Evolutionary conservation across 2,888 invertebrate genomes (phyloP).

Genomic region (Ganaspis brasiliensis): DNA sequence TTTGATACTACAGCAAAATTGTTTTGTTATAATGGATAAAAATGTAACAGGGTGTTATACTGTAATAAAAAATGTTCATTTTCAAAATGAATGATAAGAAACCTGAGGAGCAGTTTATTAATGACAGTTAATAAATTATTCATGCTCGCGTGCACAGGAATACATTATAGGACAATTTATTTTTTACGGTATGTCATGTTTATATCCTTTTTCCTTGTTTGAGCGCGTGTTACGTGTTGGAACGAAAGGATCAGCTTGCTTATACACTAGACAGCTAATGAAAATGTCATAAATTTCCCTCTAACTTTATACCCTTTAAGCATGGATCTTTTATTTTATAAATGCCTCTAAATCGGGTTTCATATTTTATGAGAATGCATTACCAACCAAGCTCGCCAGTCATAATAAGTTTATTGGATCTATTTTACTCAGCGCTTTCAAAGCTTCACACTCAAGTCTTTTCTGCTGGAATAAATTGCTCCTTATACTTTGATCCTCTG

Average conservation of each 20-base stretch:
- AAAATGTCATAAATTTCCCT: slow-evolving; percentile 16
- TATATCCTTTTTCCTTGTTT: background rate
- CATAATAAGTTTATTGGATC: slow-evolving; percentile 18
- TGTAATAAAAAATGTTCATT: background rate
- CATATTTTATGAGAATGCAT: slow-evolving; percentile 21
- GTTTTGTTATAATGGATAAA: too few relatives aligned
- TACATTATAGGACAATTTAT: slow-evolving; percentile 1
- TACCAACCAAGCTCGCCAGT: background rate
- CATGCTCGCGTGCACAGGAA: background rate
- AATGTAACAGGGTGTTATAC: too few relatives aligned
- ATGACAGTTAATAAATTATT: slow-evolving; percentile 11
- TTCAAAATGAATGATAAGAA: background rate
- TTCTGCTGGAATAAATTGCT: background rate
- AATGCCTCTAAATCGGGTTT: background rate
- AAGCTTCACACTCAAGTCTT: slow-evolving; percentile 13
- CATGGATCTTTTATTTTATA: slow-evolving; percentile 16
- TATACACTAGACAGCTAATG: background rate
- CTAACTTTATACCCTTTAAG: slow-evolving; percentile 1
- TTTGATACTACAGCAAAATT: too few relatives aligned
- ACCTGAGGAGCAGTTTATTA: background rate
- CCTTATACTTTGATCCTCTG: slow-evolving; percentile 6
- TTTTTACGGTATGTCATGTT: slow-evolving; percentile 11
- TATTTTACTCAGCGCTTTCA: slow-evolving; percentile 25
- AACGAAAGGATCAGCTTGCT: slow-evolving; percentile 10
- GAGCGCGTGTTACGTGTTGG: slow-evolving; percentile 5